Evolutionary conservation across 1,140 invertebrate genomes (phyloP).

Genomic region (Drosophila cardini): DNA sequence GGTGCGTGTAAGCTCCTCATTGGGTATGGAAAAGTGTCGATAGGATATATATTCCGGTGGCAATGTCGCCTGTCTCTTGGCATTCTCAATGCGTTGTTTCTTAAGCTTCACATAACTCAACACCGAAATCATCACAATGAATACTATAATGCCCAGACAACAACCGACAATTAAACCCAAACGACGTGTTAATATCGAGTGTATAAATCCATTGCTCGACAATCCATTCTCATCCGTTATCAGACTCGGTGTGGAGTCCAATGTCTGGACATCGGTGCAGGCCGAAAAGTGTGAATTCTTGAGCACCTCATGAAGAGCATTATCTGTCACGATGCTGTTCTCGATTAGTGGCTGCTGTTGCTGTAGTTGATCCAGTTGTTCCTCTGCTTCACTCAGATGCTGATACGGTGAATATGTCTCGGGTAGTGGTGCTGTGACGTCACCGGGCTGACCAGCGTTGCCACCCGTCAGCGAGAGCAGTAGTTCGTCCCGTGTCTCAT

Average conservation of each 20-base stretch:
- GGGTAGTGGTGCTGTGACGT: constrained; percentile 38
- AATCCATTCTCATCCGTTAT: constrained; percentile 88
- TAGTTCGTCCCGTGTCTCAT: constrained; percentile 74
- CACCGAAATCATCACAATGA: constrained; percentile 91
- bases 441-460: not conserved
- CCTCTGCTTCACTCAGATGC: constrained; percentile 35
- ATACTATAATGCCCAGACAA: constrained; percentile 93
- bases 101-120: constrained; percentile 94
- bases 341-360: constrained; percentile 67
- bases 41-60: constrained; percentile 91
- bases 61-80: constrained; percentile 87
- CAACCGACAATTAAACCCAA: constrained; percentile 93
- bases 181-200: constrained; percentile 90
- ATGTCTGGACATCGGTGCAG: constrained; percentile 91
- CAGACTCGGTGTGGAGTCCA: constrained; percentile 89
- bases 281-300: constrained; percentile 90
- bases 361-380: constrained; percentile 28
- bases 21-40: constrained; percentile 88
- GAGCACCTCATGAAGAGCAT: constrained; percentile 87
- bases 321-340: constrained; percentile 84
- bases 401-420: constrained; percentile 66
- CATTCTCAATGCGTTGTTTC: constrained; percentile 89
- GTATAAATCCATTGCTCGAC: constrained; percentile 88
- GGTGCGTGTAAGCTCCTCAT: constrained; percentile 76
- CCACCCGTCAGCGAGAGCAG: constrained; percentile 9